Base-by-base conservation (phyloP, 2,113 vertebrate genomes). In the Sphyrna mokarran region DNA sequence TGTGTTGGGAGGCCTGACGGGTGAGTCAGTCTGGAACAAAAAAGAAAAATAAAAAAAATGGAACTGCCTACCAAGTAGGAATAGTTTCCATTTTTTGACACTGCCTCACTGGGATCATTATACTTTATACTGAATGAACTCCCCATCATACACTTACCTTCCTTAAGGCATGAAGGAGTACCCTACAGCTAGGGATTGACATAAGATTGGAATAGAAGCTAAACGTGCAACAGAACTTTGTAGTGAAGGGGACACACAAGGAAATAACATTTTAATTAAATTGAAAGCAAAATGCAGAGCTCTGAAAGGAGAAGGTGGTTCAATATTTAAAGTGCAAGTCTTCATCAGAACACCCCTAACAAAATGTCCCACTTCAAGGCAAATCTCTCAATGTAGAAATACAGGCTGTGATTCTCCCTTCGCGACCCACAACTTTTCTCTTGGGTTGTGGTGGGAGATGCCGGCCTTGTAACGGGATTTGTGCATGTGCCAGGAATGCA, bases 1-100 rank as follows among this genome's bases (percentile, higher is more conserved):
- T 93, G 89, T 93, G 89, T 93, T 93, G 18, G 33, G 18, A 93
- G 89, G 63, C 16, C 89, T 93, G 61, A 93, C 63, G n/a, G n/a
- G 33, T 66, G 89, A 63, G 89, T 93, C 89, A 93, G 89, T 93
- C 61, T 93, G 61, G 89, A 58, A 93, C 63, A 63, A 93, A 93
- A 93, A 93, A 66, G 33, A n/a, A 68, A 93, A 93, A 14, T 63
- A 63, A 20, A 91, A n/a, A 68, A 93, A 93, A 93, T 23, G n/a
- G 66, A 68, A 66, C 61, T 66, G 33, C 89, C 37, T 43, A 83
- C 80, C 61, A 37, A 20, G 61, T 66, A 63, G 33, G 33, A 93
- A 93, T 37, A 13, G 61, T 37, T 93, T 66, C 89, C 89, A 93
- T 93, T 66, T 66, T 68, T 68, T 93, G 58, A 66, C 29, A 93